A percentile compares a stretch with the other conserved stretches of the same genome.
Evolutionary conservation across 2,113 vertebrate species (phyloP).

Genomic region (Ictalurus punctatus): DNA sequence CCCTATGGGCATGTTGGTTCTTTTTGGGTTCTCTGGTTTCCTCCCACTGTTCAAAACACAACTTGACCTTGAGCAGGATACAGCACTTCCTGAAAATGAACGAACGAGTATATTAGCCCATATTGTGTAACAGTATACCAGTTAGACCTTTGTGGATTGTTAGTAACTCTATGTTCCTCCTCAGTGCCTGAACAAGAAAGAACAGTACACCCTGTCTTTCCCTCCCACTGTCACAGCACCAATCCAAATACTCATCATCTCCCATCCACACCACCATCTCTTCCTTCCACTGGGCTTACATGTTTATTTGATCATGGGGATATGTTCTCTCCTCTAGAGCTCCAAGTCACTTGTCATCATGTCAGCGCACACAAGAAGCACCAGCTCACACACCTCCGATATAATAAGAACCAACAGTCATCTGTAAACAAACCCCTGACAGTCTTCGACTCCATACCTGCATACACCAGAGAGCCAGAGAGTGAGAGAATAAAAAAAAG

Average conservation of each 20-base stretch:
- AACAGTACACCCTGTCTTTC: neutral
- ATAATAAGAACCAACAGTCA: conserved; percentile 26
- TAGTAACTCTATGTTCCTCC: neutral
- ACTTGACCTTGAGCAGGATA: neutral
- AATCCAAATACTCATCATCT: conserved; percentile 13
- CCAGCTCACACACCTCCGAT: neutral
- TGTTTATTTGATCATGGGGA: conserved; percentile 26
- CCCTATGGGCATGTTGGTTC: neutral
- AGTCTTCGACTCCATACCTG: conserved; percentile 1
- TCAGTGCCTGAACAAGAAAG: neutral
- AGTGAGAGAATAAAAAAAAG: neutral
- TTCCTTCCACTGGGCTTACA: neutral
- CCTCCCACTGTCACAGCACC: conserved; percentile 6
- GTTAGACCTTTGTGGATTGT: neutral
- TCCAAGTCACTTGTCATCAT: conserved; percentile 34
- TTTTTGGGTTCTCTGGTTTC: neutral
- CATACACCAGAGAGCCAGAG: neutral
- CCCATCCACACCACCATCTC: neutral
- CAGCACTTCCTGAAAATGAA: neutral
- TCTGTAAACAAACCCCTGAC: conserved; percentile 39
- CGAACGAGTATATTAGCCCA: neutral
- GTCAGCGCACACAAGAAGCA: conserved; percentile 13
- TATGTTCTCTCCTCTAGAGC: conserved; percentile 26
- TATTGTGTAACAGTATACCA: neutral
- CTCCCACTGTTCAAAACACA: neutral